phyloP scores from a whole-genome alignment of 2,888 invertebrate species.

The Argyresthia goedartella region DNA sequence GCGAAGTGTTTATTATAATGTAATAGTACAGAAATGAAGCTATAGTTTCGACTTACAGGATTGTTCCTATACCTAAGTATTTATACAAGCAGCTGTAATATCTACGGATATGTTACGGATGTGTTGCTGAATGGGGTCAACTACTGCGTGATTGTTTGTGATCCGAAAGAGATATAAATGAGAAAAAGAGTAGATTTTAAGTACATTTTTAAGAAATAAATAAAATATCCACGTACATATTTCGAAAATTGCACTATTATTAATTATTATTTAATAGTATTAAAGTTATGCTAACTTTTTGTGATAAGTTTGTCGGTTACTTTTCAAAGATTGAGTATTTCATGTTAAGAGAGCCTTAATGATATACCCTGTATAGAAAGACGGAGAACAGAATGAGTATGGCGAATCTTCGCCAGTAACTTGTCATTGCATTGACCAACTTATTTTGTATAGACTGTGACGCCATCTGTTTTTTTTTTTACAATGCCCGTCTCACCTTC shows the following conservation, averaged over 20 bases:
- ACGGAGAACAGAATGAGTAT: no score
- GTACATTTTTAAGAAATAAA: not conserved
- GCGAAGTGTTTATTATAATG: not conserved
- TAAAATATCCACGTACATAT: not conserved
- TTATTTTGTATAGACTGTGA: not conserved
- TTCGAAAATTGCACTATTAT: not conserved
- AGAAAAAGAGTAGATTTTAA: not conserved
- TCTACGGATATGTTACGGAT: not conserved
- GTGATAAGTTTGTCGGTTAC: not conserved
- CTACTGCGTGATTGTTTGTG: conserved; percentile 51
- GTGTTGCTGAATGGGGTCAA: conserved; percentile 16
- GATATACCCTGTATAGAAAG: not conserved
- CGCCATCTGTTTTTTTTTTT: not conserved
- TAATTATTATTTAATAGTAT: not conserved
- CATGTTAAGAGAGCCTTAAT: not conserved
- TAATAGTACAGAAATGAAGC: not conserved
- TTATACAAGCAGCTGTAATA: not conserved
- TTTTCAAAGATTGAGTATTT: not conserved
- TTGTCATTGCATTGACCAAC: not conserved
- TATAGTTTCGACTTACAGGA: not conserved
- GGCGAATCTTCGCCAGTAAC: not conserved
- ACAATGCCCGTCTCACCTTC: not conserved
- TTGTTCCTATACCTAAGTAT: not conserved
- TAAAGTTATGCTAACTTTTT: not conserved
- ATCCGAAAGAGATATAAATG: conserved; percentile 48